Percentiles rank a stretch among this genome's conserved stretches.
Conservation (phyloP, 1,140 invertebrate genomes). For the Hesperophylax magnus region DNA sequence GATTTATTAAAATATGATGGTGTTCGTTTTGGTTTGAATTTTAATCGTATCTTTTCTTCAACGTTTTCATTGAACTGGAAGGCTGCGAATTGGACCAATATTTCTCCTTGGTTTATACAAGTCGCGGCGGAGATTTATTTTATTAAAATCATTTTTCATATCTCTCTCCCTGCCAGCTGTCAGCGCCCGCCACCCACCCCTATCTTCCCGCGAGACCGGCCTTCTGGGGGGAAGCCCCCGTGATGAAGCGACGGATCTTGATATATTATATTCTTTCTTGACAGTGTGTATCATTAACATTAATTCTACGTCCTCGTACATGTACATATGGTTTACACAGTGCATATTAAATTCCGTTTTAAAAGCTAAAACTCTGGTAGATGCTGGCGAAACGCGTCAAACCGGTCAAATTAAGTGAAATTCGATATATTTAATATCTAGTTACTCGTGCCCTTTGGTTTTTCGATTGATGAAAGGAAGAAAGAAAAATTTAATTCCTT, state of each 20-base stretch:
- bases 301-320: background rate
- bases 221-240: background rate
- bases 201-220: conserved; percentile 3
- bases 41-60: background rate
- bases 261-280: conserved; percentile 1
- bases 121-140: conserved; percentile 51
- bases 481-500: too few relatives aligned
- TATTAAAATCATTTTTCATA: conserved; percentile 58
- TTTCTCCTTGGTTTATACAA: conserved; percentile 4
- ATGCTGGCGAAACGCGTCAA: too few relatives aligned
- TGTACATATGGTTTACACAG: background rate
- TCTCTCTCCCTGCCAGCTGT: conserved; percentile 35
- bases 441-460: too few relatives aligned
- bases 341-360: background rate
- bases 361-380: background rate
- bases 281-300: conserved; percentile 23
- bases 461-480: too few relatives aligned
- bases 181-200: conserved; percentile 1
- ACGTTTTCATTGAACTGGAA: background rate
- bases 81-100: conserved; percentile 27
- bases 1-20: too few relatives aligned
- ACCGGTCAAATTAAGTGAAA: background rate
- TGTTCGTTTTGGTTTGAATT: background rate
- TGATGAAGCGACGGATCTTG: conserved; percentile 24
- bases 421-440: too few relatives aligned